Evolutionary conservation across 2,888 invertebrate genomes (phyloP), one percentile per base, ranked within the genome.

Genomic region (Agrotis clavis): DNA sequence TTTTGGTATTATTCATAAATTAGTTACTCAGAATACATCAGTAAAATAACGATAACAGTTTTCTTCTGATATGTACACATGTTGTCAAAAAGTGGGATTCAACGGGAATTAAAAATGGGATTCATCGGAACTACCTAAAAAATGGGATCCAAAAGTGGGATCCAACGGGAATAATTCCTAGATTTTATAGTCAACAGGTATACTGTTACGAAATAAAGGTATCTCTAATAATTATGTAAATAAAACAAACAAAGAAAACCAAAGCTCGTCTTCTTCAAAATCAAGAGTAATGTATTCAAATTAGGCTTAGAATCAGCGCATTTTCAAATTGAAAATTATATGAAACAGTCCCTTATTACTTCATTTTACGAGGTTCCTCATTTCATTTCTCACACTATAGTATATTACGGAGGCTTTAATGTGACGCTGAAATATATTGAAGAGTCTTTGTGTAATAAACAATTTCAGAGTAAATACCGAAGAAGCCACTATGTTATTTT

Each of bases 401-500:
- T 62, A 47, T 9, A 63, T 59, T 53, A 59, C 7, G 47, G 18
- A 19, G 21, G 14, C n/a, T 67, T 73, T 51, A 25, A 25, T 66
- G 18, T 41, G 59, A 51, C n/a, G 19, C 47, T 59, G 51, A 7
- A 50, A 59, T 59, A 19, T 48, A 75, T 47, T 47, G 18, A 14
- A 25, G 47, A 65, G 45, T 18, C 61, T 72, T 50, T 56, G 21
- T 73, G 50, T 45, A 21, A 73, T 73, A 63, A 62, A 56, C 41
- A 45, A 45, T 21, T 63, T 57, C 45, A 45, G 45, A 62, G 16
- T 45, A 45, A 63, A 73, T 73, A 63, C 41, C 19, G 30, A 18
- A 47, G 57, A 65, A 74, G 72, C 5, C 25, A 54, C 56, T 41
- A 19, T 4, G 63, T 47, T 59, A 35, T 30, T 47, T 59, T 6